Evolutionary conservation across 2,797 vertebrate species (phyloP).

Genomic region (Melanotaenia boesemani): DNA sequence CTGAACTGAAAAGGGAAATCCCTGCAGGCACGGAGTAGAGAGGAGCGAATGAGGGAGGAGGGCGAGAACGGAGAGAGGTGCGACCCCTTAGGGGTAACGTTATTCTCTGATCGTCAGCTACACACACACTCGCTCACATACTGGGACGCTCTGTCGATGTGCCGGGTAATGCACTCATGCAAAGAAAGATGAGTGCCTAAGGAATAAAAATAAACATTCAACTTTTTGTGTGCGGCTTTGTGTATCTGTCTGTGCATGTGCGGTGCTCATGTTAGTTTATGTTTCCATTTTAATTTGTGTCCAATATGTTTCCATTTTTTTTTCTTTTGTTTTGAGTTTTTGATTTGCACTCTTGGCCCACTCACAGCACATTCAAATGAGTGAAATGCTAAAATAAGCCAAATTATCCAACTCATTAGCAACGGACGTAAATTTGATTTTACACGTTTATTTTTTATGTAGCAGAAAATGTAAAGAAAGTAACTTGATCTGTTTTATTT

Average conservation of each 20-base stretch:
- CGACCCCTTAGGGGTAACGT: conserved; percentile 76
- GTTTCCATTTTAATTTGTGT: conserved; percentile 30
- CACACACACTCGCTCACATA: conserved; percentile 57
- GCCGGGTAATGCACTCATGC: conserved; percentile 74
- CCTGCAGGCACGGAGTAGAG: conserved; percentile 71
- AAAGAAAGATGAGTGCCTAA: conserved; percentile 70
- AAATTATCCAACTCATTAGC: conserved; percentile 3
- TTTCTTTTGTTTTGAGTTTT: conserved; percentile 21
- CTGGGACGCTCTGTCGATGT: conserved; percentile 59
- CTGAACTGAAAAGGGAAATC: conserved; percentile 82
- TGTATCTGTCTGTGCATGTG: conserved; percentile 45
- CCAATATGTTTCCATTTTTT: conserved; percentile 12
- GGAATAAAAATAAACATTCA: conserved; percentile 72
- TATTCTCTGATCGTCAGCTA: conserved; percentile 75
- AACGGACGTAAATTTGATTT: conserved; percentile 1
- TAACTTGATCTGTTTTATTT: no score
- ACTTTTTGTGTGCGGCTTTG: conserved; percentile 49
- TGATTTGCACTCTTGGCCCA: not conserved
- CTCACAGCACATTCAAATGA: not conserved
- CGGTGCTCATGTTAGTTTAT: conserved; percentile 26
- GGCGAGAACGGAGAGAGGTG: conserved; percentile 71
- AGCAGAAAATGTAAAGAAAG: conserved; percentile 2
- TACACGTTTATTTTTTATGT: conserved; percentile 7
- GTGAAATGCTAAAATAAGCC: not conserved
- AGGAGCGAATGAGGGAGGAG: conserved; percentile 53